Conservation (phyloP, 2,888 invertebrate species). For the Stramonita haemastoma region DNA sequence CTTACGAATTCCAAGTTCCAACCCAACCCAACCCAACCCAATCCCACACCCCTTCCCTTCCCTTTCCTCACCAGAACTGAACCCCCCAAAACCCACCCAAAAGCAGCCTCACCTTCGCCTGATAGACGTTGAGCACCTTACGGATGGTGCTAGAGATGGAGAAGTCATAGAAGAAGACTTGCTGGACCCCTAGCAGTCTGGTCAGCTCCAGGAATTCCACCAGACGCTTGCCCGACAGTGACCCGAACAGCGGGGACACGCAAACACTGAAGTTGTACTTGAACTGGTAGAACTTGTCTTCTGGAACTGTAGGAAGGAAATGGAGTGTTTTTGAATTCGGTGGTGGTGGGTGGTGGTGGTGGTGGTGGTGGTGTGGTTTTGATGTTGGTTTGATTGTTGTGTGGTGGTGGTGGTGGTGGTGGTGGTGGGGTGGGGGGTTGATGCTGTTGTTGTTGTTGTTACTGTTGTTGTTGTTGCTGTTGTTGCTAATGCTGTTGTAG, state of each 20-base stretch:
- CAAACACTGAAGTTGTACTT: constrained; percentile 64
- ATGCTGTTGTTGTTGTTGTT: too few species aligned
- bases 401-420: too few species aligned
- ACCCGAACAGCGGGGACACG: constrained; percentile 72
- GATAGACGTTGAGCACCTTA: constrained; percentile 61
- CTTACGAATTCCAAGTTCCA: background rate
- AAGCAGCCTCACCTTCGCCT: constrained; percentile 36
- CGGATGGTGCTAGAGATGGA: constrained; percentile 51
- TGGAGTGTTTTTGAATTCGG: background rate
- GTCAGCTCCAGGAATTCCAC: constrained; percentile 72
- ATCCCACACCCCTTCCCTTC: background rate
- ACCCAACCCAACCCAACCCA: background rate
- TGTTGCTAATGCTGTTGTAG: too few species aligned
- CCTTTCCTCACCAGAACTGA: background rate
- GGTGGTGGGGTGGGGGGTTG: too few species aligned
- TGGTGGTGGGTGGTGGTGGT: too few species aligned
- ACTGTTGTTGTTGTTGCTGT: too few species aligned
- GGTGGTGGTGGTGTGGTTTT: too few species aligned
- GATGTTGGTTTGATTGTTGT: too few species aligned
- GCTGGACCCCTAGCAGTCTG: constrained; percentile 66
- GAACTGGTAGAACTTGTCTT: background rate
- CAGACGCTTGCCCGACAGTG: constrained; percentile 56
- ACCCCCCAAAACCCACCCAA: background rate
- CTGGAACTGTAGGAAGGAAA: background rate
- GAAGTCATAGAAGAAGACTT: constrained; percentile 70